phyloP scores from a whole-genome alignment of 2,888 invertebrate genomes.

The Drosophila mulleri region DNA sequence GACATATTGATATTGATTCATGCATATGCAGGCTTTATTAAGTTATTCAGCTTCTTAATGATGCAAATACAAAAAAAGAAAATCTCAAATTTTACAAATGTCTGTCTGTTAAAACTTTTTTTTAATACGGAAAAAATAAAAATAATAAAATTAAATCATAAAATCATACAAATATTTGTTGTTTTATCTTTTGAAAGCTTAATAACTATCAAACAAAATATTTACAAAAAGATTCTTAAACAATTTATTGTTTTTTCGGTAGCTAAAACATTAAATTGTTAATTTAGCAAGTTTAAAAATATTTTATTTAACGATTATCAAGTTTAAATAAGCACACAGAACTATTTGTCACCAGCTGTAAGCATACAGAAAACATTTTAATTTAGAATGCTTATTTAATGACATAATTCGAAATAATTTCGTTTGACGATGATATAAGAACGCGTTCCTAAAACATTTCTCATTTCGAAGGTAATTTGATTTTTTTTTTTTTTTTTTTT shows the following conservation, averaged over 20 bases:
- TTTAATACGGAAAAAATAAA: too few relatives aligned
- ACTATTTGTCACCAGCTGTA: constrained; percentile 3
- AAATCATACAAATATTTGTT: too few relatives aligned
- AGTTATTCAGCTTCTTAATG: constrained; percentile 12
- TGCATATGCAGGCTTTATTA: constrained; percentile 16
- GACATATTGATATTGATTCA: not conserved
- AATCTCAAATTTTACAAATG: too few relatives aligned
- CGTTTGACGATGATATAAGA: constrained; percentile 23
- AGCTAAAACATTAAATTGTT: not conserved
- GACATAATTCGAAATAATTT: constrained; percentile 19
- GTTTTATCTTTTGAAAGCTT: not conserved
- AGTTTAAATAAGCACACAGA: not conserved
- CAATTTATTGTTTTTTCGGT: not conserved
- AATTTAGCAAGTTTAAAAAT: not conserved
- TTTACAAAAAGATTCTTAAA: not conserved
- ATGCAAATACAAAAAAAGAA: not conserved
- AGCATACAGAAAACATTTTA: constrained; percentile 8
- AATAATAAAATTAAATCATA: too few relatives aligned
- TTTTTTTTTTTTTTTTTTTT: constrained; percentile 6
- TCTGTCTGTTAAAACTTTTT: too few relatives aligned
- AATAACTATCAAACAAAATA: not conserved
- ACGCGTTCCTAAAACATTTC: constrained; percentile 6
- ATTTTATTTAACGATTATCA: not conserved
- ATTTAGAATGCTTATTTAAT: constrained; percentile 12
- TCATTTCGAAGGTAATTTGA: constrained; percentile 24